phyloP scores from a whole-genome alignment of 2,113 vertebrate genomes.

The Xiphophorus maculatus region DNA sequence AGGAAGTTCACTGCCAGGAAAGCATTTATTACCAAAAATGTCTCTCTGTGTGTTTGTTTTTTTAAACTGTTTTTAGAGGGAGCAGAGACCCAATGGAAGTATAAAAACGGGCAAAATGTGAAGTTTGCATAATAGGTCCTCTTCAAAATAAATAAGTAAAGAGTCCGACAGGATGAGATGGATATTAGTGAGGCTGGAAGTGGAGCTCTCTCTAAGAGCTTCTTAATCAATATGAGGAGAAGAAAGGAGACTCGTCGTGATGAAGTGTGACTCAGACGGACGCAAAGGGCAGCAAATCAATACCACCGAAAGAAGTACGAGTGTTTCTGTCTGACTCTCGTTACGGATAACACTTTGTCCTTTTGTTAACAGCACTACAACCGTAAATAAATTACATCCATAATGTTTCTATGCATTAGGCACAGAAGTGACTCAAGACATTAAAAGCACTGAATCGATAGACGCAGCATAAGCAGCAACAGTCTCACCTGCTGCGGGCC shows the following conservation, averaged over 20 bases:
- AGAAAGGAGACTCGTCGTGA: background rate
- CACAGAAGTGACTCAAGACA: background rate
- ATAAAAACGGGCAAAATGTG: too few species aligned
- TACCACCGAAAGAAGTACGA: background rate
- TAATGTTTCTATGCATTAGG: background rate
- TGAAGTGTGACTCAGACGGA: background rate
- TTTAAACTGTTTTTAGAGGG: too few species aligned
- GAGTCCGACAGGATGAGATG: background rate
- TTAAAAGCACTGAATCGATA: background rate
- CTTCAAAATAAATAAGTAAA: background rate
- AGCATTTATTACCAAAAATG: too few species aligned
- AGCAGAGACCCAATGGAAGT: too few species aligned
- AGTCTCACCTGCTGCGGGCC: slow-evolving; percentile 89
- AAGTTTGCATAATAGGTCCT: too few species aligned
- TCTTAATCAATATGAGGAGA: slow-evolving; percentile 8
- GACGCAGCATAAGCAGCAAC: background rate
- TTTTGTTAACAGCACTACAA: background rate
- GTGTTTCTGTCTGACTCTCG: background rate
- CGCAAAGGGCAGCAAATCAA: slow-evolving; percentile 1
- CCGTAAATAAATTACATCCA: background rate
- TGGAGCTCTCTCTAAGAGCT: background rate
- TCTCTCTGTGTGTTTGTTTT: too few species aligned
- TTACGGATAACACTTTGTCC: background rate
- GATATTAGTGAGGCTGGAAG: slow-evolving; percentile 1
- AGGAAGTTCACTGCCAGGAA: too few species aligned